phyloP scores from a whole-genome alignment of 2,888 invertebrate genomes.

The Belgica antarctica region DNA sequence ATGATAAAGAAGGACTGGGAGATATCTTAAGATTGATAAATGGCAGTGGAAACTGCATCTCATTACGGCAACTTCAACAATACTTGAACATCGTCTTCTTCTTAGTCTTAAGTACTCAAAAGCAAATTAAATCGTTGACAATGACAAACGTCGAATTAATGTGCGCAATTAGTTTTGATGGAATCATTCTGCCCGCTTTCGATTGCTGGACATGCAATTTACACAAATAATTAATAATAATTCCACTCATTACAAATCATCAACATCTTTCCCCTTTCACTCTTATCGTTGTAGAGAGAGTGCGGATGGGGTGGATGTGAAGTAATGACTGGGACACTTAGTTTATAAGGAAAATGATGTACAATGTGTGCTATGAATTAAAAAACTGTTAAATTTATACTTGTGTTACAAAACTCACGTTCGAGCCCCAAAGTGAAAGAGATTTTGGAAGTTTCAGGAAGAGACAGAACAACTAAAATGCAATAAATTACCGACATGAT shows the following conservation, averaged over 20 bases:
- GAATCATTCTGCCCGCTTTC: slow-evolving; percentile 23
- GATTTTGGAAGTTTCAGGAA: not conserved
- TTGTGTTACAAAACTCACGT: not conserved
- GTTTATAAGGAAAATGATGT: too few species aligned
- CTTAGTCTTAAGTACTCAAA: slow-evolving; percentile 9
- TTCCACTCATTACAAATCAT: slow-evolving; percentile 36
- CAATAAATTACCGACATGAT: slow-evolving; percentile 40
- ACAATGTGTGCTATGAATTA: not conserved
- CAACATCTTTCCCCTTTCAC: slow-evolving; percentile 28
- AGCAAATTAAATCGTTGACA: slow-evolving; percentile 19
- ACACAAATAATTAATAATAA: slow-evolving; percentile 43
- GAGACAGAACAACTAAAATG: not conserved
- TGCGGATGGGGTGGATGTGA: too few species aligned
- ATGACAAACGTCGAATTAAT: slow-evolving; percentile 38
- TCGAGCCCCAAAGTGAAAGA: too few species aligned
- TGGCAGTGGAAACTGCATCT: slow-evolving; percentile 22
- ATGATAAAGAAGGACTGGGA: slow-evolving; percentile 53
- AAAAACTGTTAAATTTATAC: too few species aligned
- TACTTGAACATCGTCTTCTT: too few species aligned
- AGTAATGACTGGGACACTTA: too few species aligned
- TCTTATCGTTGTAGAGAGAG: not conserved
- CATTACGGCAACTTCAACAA: slow-evolving; percentile 1
- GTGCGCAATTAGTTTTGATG: slow-evolving; percentile 34
- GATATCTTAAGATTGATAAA: slow-evolving; percentile 1
- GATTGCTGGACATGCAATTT: slow-evolving; percentile 5